Percentiles rank a stretch among this genome's conserved stretches.
Conservation (phyloP, 2,113 vertebrate genomes). For the Dicrurus megarhynchus region DNA sequence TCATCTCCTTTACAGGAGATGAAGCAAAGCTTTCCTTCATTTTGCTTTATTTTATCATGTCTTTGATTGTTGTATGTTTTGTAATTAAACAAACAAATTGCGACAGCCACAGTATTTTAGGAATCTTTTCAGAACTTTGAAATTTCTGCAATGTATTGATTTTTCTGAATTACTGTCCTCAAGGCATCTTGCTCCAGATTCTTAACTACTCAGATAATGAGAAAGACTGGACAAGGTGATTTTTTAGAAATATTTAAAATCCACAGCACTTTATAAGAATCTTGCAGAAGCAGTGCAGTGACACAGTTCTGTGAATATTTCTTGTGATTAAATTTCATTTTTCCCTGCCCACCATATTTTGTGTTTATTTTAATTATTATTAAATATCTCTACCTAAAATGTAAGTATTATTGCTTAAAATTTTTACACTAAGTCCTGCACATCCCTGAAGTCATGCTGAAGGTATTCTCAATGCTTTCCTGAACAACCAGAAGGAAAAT, state of each 20-base stretch:
- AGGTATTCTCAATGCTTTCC: background rate
- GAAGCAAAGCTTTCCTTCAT: background rate
- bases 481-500: background rate
- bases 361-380: background rate
- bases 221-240: background rate
- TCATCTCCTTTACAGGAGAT: background rate
- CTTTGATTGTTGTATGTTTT: background rate
- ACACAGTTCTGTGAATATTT: background rate
- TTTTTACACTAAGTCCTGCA: background rate
- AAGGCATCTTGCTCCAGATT: background rate
- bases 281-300: background rate
- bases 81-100: background rate
- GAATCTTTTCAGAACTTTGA: background rate
- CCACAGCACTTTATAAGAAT: background rate
- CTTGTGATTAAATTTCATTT: background rate
- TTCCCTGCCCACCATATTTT: background rate
- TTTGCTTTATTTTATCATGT: background rate
- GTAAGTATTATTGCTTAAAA: background rate
- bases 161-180: background rate
- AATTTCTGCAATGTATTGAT: background rate
- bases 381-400: background rate
- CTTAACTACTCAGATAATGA: background rate
- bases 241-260: background rate
- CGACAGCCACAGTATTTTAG: background rate
- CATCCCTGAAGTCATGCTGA: background rate